These are phyloP conservation scores for Anastrepha obliqua DNA, from an alignment of 1,140 invertebrate species.

Conservation along the genomic window DNA sequence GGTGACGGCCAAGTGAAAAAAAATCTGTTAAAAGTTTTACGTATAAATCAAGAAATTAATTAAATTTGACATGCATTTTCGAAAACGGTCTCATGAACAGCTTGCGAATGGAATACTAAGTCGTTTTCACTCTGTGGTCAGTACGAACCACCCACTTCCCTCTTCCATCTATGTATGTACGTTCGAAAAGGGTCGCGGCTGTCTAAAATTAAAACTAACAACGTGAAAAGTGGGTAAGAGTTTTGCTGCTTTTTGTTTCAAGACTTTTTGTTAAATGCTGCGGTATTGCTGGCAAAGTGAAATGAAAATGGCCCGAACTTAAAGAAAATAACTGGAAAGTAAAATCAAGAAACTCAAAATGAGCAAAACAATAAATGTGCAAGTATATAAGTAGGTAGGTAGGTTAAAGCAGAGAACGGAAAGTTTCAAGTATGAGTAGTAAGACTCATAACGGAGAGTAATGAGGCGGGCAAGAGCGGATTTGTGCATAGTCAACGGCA, in stretches of 20 bases:
- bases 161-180: background rate
- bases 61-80: slow-evolving; percentile 72
- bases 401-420: background rate
- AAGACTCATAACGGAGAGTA: background rate
- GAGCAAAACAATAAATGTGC: background rate
- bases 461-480: background rate
- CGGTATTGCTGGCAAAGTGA: slow-evolving; percentile 32
- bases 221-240: slow-evolving; percentile 28
- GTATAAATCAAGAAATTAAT: slow-evolving; percentile 74
- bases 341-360: slow-evolving; percentile 22
- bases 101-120: slow-evolving; percentile 22
- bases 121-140: background rate
- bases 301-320: slow-evolving; percentile 7
- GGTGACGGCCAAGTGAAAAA: slow-evolving; percentile 44
- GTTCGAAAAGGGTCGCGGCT: background rate
- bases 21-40: slow-evolving; percentile 63
- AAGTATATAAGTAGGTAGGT: too few species aligned
- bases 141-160: background rate
- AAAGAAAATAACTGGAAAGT: background rate
- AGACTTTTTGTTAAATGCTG: slow-evolving; percentile 28
- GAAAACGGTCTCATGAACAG: slow-evolving; percentile 33
- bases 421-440: slow-evolving; percentile 28
- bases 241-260: slow-evolving; percentile 32
- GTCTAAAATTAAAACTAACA: slow-evolving; percentile 37
- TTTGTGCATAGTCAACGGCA: background rate